Evolutionary conservation across 2,113 vertebrate species (phyloP), one percentile per base, ranked within the genome.

Genomic region (Calidris pugnax): DNA sequence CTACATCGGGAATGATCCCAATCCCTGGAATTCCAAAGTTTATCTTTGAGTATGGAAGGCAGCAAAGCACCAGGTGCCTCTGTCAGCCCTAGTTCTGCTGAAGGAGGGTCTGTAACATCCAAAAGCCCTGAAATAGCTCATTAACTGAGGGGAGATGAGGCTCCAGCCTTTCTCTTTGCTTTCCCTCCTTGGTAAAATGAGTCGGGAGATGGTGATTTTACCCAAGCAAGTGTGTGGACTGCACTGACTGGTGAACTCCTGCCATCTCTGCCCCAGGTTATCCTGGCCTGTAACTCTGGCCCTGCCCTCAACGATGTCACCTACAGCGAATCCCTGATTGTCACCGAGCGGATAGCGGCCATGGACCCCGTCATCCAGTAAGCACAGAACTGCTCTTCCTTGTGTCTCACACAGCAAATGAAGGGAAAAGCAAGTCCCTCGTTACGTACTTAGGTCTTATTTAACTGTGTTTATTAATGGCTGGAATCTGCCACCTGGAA

Each of bases 221-320:
- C 51, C 3, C 5, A 6, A 12, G n/a, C 4, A 1, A 39, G 24
- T 0, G 1, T 1, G 3, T 10, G 60, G 43, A 1, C 33, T 27
- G 59, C 23, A 4, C 20, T 84, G 17, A 74, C 16, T 18, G 2
- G 30, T 76, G 43, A 55, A 12, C 71, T 92, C 51, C 57, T 73
- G 64, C 3, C n/a, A 2, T 14, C 79, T 87, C 26, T 10, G 8
- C 93, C 53, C 5, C 82, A 99, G 99, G 99, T 99, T 39, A 99
- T 99, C 67, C 45, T 99, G 93, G 99, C 99, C 28, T 99, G 99
- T 97, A 99, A 99, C 98, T 99, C 99, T 4, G 98, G 98, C 82
- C 99, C 99, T 9, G 99, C 99, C 37, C 89, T 99, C 30, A 99
- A 99, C 3, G 99, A 99, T 1, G 99, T 99, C 28, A 99, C 99